phyloP scores from a whole-genome alignment of 92 coral and sea anemone genomes.

The Diadumene lineata region DNA sequence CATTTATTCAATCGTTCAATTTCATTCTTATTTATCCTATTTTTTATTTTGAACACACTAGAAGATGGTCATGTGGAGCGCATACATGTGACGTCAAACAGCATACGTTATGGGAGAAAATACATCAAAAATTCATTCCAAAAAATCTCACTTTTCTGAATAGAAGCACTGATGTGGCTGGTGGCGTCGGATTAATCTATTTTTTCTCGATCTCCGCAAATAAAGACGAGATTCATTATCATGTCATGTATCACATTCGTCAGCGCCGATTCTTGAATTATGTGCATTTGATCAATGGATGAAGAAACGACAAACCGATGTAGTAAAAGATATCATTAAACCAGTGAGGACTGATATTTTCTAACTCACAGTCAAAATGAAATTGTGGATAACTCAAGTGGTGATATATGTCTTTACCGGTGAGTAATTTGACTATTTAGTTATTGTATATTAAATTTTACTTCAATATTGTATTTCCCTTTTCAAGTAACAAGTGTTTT shows the following conservation, averaged over 20 bases:
- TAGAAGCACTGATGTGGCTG: too few species aligned
- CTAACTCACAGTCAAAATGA: background rate
- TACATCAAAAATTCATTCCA: constrained; percentile 18
- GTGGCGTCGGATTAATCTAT: too few species aligned
- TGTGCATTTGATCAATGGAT: background rate
- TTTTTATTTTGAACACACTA: constrained; percentile 1
- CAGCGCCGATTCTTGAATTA: background rate
- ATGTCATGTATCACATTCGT: too few species aligned
- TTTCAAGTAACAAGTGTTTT: background rate
- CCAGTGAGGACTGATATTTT: background rate
- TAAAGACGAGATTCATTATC: too few species aligned
- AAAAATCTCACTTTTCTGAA: background rate
- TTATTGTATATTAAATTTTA: too few species aligned
- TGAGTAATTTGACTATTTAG: background rate
- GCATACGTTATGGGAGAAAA: background rate
- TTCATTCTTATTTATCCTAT: background rate
- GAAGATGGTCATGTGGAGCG: background rate
- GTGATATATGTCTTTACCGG: background rate
- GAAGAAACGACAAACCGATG: background rate
- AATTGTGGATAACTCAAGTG: background rate
- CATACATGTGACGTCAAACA: background rate
- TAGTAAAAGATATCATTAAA: background rate
- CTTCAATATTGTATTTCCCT: too few species aligned
- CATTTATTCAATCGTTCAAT: background rate
- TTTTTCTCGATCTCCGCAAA: too few species aligned